phyloP scores from a whole-genome alignment of 2,888 invertebrate genomes.

The Eilema griseolum region DNA sequence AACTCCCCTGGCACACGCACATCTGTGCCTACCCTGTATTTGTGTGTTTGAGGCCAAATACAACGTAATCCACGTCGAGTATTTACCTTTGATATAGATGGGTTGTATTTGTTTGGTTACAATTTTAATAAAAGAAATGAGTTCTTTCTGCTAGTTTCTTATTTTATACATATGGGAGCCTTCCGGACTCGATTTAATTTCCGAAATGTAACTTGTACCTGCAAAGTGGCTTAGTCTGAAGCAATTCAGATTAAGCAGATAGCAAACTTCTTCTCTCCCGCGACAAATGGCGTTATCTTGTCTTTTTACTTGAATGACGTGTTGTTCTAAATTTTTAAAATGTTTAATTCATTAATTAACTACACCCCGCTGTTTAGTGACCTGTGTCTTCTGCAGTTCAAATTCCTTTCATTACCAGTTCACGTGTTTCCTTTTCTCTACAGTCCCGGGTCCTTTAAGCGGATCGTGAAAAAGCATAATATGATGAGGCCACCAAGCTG shows the following conservation, averaged over 20 bases:
- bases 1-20: slow-evolving; percentile 27
- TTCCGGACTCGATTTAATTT: neutral
- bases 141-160: slow-evolving; percentile 4
- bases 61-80: slow-evolving; percentile 19
- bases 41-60: slow-evolving; percentile 29
- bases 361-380: no score
- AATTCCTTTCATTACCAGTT: no score
- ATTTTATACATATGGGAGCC: neutral
- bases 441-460: no score
- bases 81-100: slow-evolving; percentile 23
- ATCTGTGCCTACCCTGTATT: slow-evolving; percentile 24
- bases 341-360: no score
- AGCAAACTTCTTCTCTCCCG: no score
- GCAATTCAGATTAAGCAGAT: neutral
- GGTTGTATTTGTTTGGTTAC: slow-evolving; percentile 10
- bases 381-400: no score
- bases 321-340: no score
- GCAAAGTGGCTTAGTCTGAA: neutral
- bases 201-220: neutral
- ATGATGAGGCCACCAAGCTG: no score
- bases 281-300: no score
- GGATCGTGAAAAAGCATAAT: no score
- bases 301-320: no score
- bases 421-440: no score
- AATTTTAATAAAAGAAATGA: slow-evolving; percentile 17